Evolutionary conservation across 2,797 vertebrate species (phyloP), one percentile per base, ranked within the genome.

Genomic region (Philypnodon macrostomus): DNA sequence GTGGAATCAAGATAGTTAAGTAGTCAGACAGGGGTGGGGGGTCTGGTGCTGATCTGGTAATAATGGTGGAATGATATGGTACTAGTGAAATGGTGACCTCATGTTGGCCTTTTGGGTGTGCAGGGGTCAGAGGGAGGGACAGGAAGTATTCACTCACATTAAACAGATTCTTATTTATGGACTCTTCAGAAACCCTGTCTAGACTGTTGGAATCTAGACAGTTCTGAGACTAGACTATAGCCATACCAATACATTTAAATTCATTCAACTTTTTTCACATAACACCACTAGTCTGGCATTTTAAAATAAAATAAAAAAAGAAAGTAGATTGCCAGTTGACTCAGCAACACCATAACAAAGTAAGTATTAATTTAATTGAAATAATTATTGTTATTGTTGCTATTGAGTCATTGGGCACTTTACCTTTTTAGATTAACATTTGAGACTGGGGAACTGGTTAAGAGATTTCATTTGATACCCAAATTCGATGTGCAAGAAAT

Each of bases 91-190:
- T 50, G 48, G 27, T 46, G 48, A 55, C 49, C 58, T 40, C 13
- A 38, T 6, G 10, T 34, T 4, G 54, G 54, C 38, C 53, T 63
- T 53, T 39, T 13, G 26, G 47, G 32, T 47, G 23, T 18, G 56
- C 50, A 49, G 61, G 7, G 27, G 53, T 7, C 30, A 10, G 6
- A 16, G 12, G 18, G 39, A 49, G 7, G 41, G 49, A 58, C 40
- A 68, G 68, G 61, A 72, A 70, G 33, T 51, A 35, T 50, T 61
- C 39, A 42, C 30, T 56, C 58, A 68, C 61, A 39, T 54, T 31
- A 72, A 62, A 62, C 39, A 31, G 15, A 54, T 53, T 70, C 4
- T 52, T 29, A 40, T 60, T 59, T 14, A 40, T 2, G 16, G 37
- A 58, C 32, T 36, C 19, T 26, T 41, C 38, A 33, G 37, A 42